Conservation (phyloP, 2,797 vertebrate genomes). For the Lacerta viridis region DNA sequence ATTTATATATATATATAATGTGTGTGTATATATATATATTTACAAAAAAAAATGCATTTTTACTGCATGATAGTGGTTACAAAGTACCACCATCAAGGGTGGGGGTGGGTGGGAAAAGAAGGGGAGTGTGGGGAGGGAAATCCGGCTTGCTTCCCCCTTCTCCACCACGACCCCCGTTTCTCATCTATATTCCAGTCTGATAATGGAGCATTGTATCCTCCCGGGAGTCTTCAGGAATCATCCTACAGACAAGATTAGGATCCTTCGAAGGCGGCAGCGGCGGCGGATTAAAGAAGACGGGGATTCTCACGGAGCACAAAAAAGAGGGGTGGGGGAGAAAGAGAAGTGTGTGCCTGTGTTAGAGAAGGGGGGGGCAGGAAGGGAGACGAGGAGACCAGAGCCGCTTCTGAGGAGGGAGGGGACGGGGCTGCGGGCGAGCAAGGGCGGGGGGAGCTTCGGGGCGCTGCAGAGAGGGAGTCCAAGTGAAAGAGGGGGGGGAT, state of each 20-base stretch:
- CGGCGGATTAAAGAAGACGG: neutral
- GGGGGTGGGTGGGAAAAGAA: slow-evolving; percentile 29
- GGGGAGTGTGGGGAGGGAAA: slow-evolving; percentile 20
- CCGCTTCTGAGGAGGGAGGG: slow-evolving; percentile 5
- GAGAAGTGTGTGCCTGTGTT: neutral
- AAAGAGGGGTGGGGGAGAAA: slow-evolving; percentile 37
- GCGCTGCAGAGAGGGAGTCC: slow-evolving; percentile 19
- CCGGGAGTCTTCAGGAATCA: slow-evolving; percentile 59
- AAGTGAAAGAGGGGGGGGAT: neutral
- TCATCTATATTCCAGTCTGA: slow-evolving; percentile 59
- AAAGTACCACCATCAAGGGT: slow-evolving; percentile 72
- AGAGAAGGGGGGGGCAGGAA: neutral
- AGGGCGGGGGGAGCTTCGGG: slow-evolving; percentile 37
- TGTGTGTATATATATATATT: neutral
- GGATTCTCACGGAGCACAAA: slow-evolving; percentile 6
- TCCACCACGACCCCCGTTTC: slow-evolving; percentile 34
- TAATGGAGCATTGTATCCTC: slow-evolving; percentile 46
- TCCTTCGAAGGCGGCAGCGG: slow-evolving; percentile 32
- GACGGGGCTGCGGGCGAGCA: slow-evolving; percentile 29
- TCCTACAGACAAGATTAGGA: slow-evolving; percentile 52
- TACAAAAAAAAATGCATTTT: slow-evolving; percentile 46
- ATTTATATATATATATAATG: too few relatives aligned
- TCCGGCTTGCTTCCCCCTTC: slow-evolving; percentile 14
- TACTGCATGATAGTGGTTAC: slow-evolving; percentile 65
- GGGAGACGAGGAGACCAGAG: neutral